A percentile compares a stretch with the other conserved stretches of the same genome.
Conservation (phyloP, 1,140 invertebrate genomes). For the Pararge aegeria region DNA sequence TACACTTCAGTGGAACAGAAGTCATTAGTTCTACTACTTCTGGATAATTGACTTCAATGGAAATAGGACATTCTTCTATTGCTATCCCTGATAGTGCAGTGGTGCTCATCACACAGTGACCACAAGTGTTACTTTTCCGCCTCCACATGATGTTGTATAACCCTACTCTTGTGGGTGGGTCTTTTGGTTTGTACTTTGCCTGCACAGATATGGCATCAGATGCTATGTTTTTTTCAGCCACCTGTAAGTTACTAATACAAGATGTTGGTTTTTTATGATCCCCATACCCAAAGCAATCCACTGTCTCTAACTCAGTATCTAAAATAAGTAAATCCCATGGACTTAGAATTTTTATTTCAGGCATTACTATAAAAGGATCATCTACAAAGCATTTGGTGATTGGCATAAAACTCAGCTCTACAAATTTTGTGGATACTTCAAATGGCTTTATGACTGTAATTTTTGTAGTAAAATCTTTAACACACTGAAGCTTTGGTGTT, state of each 20-base stretch:
- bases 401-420: conserved; percentile 83
- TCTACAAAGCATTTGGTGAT: conserved; percentile 84
- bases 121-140: conserved; percentile 78
- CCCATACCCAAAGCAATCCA: conserved; percentile 60
- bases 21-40: conserved; percentile 87
- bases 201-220: conserved; percentile 72
- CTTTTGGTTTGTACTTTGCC: conserved; percentile 71
- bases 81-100: conserved; percentile 80
- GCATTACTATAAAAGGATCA: conserved; percentile 86
- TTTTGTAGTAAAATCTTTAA: conserved; percentile 82
- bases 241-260: conserved; percentile 63
- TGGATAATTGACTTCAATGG: conserved; percentile 86
- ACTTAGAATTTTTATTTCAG: conserved; percentile 84
- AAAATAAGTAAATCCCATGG: conserved; percentile 86
- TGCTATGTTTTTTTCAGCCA: conserved; percentile 67
- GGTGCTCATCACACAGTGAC: conserved; percentile 64
- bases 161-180: conserved; percentile 82
- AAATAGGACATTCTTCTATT: conserved; percentile 85
- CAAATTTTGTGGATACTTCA: conserved; percentile 85
- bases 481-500: conserved; percentile 67
- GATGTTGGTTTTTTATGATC: conserved; percentile 54
- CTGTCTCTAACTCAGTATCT: conserved; percentile 83
- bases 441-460: conserved; percentile 85
- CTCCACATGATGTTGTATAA: conserved; percentile 88
- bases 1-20: conserved; percentile 85